phyloP scores from a whole-genome alignment of 2,797 vertebrate species.

The Calcarius lapponicus region DNA sequence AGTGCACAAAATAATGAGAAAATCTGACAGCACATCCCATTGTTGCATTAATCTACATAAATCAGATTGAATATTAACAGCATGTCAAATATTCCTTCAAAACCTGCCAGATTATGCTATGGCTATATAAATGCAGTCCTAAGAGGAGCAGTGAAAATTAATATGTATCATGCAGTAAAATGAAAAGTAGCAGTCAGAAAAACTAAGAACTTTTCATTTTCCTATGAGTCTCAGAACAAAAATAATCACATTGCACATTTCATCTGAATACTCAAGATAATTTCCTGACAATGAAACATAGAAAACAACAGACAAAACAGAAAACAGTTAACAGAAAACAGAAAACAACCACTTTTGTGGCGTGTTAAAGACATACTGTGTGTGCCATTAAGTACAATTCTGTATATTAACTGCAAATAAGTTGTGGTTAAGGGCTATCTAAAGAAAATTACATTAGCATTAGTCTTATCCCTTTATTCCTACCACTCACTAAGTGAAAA shows the following conservation, averaged over 20 bases:
- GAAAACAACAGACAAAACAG: background rate
- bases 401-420: background rate
- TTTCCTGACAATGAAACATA: background rate
- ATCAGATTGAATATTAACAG: background rate
- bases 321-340: background rate
- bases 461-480: background rate
- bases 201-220: background rate
- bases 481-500: background rate
- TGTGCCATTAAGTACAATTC: background rate
- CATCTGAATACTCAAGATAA: background rate
- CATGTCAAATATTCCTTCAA: background rate
- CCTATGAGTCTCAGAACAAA: background rate
- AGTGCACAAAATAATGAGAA: background rate
- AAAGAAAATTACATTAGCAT: background rate
- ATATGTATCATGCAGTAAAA: background rate
- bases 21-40: background rate
- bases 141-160: background rate
- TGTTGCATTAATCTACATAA: slow-evolving; percentile 10
- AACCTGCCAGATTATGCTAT: background rate
- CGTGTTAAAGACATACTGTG: background rate
- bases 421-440: background rate
- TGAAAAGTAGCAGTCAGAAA: background rate
- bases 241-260: background rate
- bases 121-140: background rate
- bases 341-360: background rate